These are phyloP conservation scores for Lycaena phlaeas DNA, from an alignment of 2,888 invertebrate species.

Conservation along the genomic window DNA sequence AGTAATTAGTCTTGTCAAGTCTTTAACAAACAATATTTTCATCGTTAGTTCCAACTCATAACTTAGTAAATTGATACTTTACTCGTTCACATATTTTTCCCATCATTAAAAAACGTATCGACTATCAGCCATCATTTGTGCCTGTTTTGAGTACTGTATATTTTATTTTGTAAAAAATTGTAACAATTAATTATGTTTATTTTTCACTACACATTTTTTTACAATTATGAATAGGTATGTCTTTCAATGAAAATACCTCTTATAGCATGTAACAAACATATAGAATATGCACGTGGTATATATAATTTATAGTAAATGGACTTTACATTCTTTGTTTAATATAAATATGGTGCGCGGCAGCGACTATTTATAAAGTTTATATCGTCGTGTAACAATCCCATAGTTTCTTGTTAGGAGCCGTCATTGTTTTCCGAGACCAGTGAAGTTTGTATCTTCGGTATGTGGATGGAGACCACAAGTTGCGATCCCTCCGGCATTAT, in stretches of 20 bases:
- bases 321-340: too few species aligned
- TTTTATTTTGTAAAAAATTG: not conserved
- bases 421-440: conserved; percentile 28
- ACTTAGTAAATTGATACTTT: conserved; percentile 3
- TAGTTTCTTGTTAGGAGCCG: conserved; percentile 19
- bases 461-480: conserved; percentile 22
- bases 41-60: conserved; percentile 1
- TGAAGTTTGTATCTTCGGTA: conserved; percentile 26
- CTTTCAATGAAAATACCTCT: too few species aligned
- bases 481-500: conserved; percentile 26
- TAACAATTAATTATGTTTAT: too few species aligned
- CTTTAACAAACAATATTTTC: not conserved
- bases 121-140: not conserved
- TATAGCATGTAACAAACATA: too few species aligned
- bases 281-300: too few species aligned
- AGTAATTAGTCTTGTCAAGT: too few species aligned
- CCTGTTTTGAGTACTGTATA: not conserved
- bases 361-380: conserved; percentile 3
- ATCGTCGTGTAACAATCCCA: conserved; percentile 7
- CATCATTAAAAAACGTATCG: conserved; percentile 1
- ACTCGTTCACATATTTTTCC: not conserved
- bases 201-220: too few species aligned
- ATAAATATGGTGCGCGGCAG: too few species aligned
- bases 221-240: too few species aligned
- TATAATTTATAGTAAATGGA: too few species aligned